A percentile compares a stretch with the other conserved stretches of the same genome.
Conservation (phyloP, 2,113 vertebrate genomes). For the Epinephelus cyanopodus region DNA sequence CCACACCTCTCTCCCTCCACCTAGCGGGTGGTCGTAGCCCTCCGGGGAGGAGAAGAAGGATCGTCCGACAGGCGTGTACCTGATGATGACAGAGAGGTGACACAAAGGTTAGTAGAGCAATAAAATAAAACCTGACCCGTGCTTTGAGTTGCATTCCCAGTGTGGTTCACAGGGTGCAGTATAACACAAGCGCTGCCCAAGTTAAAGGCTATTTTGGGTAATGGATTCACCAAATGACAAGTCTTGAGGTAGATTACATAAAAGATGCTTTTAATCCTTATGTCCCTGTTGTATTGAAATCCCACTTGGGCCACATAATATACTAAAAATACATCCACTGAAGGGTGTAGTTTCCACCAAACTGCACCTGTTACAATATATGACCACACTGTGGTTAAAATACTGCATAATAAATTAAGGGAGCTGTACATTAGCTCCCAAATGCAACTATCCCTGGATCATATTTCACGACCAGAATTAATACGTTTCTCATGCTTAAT, state of each 20-base stretch:
- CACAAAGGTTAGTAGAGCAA: not conserved
- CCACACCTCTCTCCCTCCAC: conserved; percentile 97
- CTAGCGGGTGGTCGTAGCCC: conserved; percentile 95
- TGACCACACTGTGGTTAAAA: conserved; percentile 7
- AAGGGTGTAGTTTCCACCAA: not conserved
- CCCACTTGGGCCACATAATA: not conserved
- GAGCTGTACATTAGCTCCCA: conserved; percentile 12
- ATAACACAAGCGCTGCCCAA: conserved; percentile 1
- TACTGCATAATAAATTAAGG: conserved; percentile 26
- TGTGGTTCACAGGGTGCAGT: conserved; percentile 21
- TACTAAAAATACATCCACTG: conserved; percentile 1
- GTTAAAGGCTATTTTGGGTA: conserved; percentile 22
- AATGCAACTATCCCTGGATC: conserved; percentile 18
- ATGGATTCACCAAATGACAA: conserved; percentile 33
- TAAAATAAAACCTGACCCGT: not conserved
- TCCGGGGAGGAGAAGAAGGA: conserved; percentile 98
- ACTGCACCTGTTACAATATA: conserved; percentile 8
- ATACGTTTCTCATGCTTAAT: conserved; percentile 24
- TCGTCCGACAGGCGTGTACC: conserved; percentile 96
- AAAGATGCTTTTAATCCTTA: conserved; percentile 14
- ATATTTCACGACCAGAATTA: conserved; percentile 27
- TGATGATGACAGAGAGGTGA: conserved; percentile 58
- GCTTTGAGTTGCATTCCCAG: not conserved
- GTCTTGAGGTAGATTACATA: not conserved
- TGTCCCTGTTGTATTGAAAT: not conserved